Base-by-base conservation (phyloP, 2,888 invertebrate species). In the Cetonia aurata region DNA sequence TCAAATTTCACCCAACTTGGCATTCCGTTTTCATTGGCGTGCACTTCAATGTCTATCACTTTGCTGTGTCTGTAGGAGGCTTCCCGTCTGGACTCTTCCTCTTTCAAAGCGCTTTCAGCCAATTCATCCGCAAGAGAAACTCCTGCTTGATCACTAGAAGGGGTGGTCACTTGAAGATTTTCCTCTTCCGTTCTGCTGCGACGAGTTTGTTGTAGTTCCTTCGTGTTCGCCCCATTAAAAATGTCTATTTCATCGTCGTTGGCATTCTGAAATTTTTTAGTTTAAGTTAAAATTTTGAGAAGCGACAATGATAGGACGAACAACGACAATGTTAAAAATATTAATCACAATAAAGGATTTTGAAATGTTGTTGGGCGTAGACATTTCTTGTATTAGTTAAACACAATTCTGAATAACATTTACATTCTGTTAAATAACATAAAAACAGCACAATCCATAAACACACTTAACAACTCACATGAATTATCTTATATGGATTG, bases 221-320 rank as follows among this genome's bases (percentile, higher is more conserved):
- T 56, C 10, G 65, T 53, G 37, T 67, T 71, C 15, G 68, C 62
- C 6, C 50, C 46, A 17, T 68, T 62, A 25, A 65, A 71, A 17
- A 71, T 71, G 37, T 71, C 71, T 10, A 71, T 66, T 15, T 87
- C 87, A 60, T 87, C 87, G 70, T 87, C 87, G 0, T 82, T 84
- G 0, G 85, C 85, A 25, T 86, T 86, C 68, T 86, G 78, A 65
- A 57, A 57, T 42, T 42, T 31, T 86, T 86, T 72, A 79, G 76
- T 86, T 86, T 67, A 87, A 85, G 75, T 19, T 25, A 25, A 25
- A 25, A 3, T 25, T 25, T 25, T 25, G 3, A 4, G 4, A 25
- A 25, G 4, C 25, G 25, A 25, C 25, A 25, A 25, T 25, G 25
- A 25, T 25, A 25, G 25, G 25, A 25, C 25, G 25, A 25, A 53